phyloP scores from a whole-genome alignment of 1,140 invertebrate genomes.

The Phortica variegata region DNA sequence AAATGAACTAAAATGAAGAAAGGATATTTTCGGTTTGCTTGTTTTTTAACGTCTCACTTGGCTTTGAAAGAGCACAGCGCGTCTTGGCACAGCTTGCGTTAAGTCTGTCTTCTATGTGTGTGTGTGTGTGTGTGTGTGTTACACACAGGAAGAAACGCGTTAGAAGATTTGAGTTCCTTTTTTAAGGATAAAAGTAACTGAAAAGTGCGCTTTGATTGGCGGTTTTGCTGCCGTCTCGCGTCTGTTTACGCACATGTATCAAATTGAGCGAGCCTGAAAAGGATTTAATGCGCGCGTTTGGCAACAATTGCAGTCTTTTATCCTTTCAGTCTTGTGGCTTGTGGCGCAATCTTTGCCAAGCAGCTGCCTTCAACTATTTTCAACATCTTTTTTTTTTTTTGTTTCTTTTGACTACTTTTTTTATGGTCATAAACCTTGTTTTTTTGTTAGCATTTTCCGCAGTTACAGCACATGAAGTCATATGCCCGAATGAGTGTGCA shows the following conservation, averaged over 20 bases:
- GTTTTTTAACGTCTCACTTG: constrained; percentile 8
- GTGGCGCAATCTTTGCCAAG: constrained; percentile 16
- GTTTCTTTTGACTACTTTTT: too few relatives aligned
- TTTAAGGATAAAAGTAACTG: constrained; percentile 6
- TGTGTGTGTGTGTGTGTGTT: background rate
- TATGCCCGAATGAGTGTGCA: too few relatives aligned
- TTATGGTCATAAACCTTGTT: too few relatives aligned
- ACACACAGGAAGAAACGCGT: constrained; percentile 11
- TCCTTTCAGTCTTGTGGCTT: constrained; percentile 14
- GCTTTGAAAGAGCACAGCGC: too few relatives aligned
- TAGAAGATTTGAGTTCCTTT: too few relatives aligned
- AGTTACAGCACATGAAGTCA: too few relatives aligned
- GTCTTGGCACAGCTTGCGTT: constrained; percentile 37
- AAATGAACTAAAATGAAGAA: background rate
- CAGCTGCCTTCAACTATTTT: constrained; percentile 5
- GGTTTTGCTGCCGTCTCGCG: background rate
- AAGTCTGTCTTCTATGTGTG: constrained; percentile 12
- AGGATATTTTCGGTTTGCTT: too few relatives aligned
- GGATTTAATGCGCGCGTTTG: constrained; percentile 33
- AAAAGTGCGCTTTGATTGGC: constrained; percentile 9
- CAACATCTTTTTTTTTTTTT: too few relatives aligned
- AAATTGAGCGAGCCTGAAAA: constrained; percentile 28
- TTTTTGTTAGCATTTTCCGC: too few relatives aligned
- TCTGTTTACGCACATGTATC: constrained; percentile 3
- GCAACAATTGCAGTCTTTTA: constrained; percentile 28